A percentile compares a stretch with the other conserved stretches of the same genome.
Evolutionary conservation across 2,888 invertebrate species (phyloP).

Genomic region (Archaeoteleia sp.): DNA sequence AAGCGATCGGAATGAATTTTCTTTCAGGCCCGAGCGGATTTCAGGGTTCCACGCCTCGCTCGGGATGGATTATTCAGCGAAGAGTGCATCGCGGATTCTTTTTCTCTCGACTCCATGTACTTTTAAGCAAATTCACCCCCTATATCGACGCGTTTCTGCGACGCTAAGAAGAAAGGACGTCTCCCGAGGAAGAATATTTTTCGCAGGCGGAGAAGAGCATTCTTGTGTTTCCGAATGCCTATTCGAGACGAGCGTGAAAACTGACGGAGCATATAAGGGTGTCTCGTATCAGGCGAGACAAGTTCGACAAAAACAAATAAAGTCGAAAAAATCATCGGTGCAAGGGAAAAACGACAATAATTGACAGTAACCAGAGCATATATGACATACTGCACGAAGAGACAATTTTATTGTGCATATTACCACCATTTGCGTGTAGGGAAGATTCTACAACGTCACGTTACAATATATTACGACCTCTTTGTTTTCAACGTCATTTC

Average conservation of each 20-base stretch:
- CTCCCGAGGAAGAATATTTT: constrained; percentile 49
- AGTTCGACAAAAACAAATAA: constrained; percentile 35
- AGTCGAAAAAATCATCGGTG: constrained; percentile 25
- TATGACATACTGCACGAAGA: no score
- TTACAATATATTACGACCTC: no score
- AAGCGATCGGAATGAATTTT: constrained; percentile 54
- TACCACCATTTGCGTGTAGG: no score
- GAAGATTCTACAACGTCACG: no score
- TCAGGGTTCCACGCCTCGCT: constrained; percentile 48
- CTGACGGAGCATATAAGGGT: constrained; percentile 49
- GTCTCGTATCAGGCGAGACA: constrained; percentile 39
- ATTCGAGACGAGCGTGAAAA: constrained; percentile 41
- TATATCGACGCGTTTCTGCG: constrained; percentile 51
- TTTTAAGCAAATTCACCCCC: constrained; percentile 57
- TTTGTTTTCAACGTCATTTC: no score
- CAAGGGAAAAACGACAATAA: no score
- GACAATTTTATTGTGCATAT: no score
- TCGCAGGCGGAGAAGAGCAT: constrained; percentile 49
- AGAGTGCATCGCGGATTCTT: constrained; percentile 54
- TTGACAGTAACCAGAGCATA: no score
- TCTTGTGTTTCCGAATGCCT: constrained; percentile 53
- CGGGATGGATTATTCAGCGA: constrained; percentile 55
- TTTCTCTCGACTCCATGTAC: constrained; percentile 53
- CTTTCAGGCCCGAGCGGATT: constrained; percentile 51
- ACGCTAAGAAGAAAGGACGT: constrained; percentile 54